Percentiles rank a stretch among this genome's conserved stretches.
Conservation (phyloP, 92 coral and sea anemone genomes). For the Epizoanthus scotinus region DNA sequence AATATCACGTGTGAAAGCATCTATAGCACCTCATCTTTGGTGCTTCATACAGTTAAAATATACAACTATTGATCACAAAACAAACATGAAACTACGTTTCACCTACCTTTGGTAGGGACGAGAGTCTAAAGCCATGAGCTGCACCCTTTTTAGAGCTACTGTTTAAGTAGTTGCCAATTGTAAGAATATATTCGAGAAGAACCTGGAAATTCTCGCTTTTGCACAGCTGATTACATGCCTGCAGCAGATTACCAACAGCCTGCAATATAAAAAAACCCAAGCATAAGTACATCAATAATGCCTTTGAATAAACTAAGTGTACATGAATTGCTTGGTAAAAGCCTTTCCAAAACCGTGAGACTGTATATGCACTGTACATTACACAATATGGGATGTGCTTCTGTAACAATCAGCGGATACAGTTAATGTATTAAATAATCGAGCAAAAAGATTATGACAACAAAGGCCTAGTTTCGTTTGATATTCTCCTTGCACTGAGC, state of each 20-base stretch:
- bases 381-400: neutral
- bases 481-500: too few relatives aligned
- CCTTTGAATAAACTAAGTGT: neutral
- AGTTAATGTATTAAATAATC: too few relatives aligned
- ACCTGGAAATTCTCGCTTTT: constrained; percentile 73
- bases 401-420: too few relatives aligned
- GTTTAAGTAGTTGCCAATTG: constrained; percentile 95
- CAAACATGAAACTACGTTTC: neutral
- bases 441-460: too few relatives aligned
- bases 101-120: constrained; percentile 83
- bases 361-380: too few relatives aligned
- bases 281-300: neutral
- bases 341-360: too few relatives aligned
- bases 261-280: constrained; percentile 34
- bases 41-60: neutral
- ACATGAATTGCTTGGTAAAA: too few relatives aligned
- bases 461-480: too few relatives aligned
- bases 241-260: constrained; percentile 78
- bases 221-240: constrained; percentile 81
- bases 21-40: neutral
- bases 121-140: constrained; percentile 86
- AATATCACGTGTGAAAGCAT: too few relatives aligned
- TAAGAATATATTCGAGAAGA: constrained; percentile 84
- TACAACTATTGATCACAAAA: neutral
- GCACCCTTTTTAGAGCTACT: constrained; percentile 88